A percentile compares a stretch with the other conserved stretches of the same genome.
phyloP scores from a whole-genome alignment of 2,113 vertebrate species.

The Oncorhynchus tshawytscha region DNA sequence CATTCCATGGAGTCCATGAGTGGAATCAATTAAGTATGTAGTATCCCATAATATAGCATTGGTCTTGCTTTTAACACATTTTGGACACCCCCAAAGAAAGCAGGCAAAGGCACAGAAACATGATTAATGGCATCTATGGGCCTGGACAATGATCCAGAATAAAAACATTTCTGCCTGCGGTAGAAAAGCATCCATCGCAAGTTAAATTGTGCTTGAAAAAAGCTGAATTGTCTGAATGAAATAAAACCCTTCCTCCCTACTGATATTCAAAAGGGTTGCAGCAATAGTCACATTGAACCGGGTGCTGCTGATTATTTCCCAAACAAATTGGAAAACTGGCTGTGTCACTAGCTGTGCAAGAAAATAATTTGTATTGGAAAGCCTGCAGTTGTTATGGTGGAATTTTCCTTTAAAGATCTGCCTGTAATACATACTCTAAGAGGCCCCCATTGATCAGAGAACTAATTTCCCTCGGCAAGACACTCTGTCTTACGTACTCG shows the following conservation, averaged over 20 bases:
- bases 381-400: background rate
- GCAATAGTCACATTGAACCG: background rate
- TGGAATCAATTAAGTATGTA: background rate
- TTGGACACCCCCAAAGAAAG: background rate
- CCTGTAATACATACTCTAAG: constrained; percentile 1
- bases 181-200: background rate
- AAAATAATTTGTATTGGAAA: background rate
- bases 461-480: background rate
- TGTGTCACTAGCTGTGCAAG: background rate
- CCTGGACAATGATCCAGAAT: background rate
- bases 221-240: background rate
- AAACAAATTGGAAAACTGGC: background rate
- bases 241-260: background rate
- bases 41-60: too few species aligned
- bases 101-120: constrained; percentile 3
- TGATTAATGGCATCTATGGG: constrained; percentile 13
- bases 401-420: too few species aligned
- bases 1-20: background rate
- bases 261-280: background rate
- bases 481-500: background rate
- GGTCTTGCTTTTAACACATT: constrained; percentile 8
- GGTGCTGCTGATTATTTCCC: background rate
- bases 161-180: constrained; percentile 5
- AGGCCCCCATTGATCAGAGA: constrained; percentile 4
- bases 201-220: background rate